Evolutionary conservation across 2,113 vertebrate species (phyloP).

Genomic region (Fukomys damarensis): DNA sequence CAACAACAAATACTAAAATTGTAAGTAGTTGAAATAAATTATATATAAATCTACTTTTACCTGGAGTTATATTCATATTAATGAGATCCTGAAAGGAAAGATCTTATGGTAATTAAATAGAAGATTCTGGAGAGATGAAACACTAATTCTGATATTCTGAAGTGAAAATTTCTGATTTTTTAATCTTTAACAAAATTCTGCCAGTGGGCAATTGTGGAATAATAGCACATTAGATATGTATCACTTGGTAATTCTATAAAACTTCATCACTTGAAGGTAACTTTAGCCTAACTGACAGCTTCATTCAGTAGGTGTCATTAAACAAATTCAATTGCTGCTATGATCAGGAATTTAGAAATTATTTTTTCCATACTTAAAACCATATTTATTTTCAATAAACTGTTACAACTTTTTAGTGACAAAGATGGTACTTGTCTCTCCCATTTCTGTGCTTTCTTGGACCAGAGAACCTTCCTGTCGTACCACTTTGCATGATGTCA

Average conservation of each 20-base stretch:
- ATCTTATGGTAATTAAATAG: not conserved
- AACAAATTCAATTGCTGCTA: not conserved
- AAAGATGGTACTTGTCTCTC: not conserved
- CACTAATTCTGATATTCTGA: not conserved
- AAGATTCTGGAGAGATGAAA: not conserved
- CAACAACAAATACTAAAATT: not conserved
- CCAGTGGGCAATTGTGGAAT: not conserved
- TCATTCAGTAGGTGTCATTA: conserved; percentile 14
- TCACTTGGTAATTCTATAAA: conserved; percentile 20
- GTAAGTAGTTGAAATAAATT: not conserved
- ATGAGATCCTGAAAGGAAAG: not conserved
- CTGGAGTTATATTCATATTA: not conserved
- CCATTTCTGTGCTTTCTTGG: not conserved
- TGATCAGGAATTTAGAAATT: not conserved
- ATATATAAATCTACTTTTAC: conserved; percentile 31
- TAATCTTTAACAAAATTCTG: conserved; percentile 12
- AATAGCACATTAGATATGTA: not conserved
- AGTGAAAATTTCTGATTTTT: conserved; percentile 2
- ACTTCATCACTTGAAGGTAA: not conserved
- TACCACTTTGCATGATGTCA: not conserved
- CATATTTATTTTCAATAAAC: conserved; percentile 17
- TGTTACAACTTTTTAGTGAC: not conserved
- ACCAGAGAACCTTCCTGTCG: not conserved
- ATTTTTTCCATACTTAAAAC: not conserved
- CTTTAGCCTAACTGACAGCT: not conserved